Conservation (phyloP, 2,797 vertebrate species). For the Myotis planiceps region DNA sequence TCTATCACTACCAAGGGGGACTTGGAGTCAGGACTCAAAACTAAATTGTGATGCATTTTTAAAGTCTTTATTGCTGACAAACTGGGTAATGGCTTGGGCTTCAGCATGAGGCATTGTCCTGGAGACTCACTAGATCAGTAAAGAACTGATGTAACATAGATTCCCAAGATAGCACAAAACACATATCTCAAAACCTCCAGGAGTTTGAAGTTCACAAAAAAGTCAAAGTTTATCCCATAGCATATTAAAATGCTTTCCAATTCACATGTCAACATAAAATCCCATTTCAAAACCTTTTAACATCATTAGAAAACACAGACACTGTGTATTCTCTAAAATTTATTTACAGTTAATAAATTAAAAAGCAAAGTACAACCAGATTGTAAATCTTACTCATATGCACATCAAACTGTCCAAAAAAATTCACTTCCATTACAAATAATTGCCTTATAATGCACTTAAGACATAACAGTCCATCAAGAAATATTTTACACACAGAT, state of each 20-base stretch:
- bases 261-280: conserved; percentile 54
- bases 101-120: background rate
- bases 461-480: conserved; percentile 74
- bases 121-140: conserved; percentile 13
- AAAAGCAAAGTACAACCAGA: conserved; percentile 80
- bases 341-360: conserved; percentile 84
- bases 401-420: conserved; percentile 78
- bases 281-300: conserved; percentile 39
- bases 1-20: background rate
- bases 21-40: conserved; percentile 26
- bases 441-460: conserved; percentile 77
- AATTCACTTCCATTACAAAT: conserved; percentile 73
- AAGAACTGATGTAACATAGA: background rate
- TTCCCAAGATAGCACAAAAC: background rate
- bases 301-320: conserved; percentile 67
- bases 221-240: background rate
- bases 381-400: conserved; percentile 76
- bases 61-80: conserved; percentile 19
- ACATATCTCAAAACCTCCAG: background rate
- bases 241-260: conserved; percentile 34
- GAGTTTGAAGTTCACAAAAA: conserved; percentile 12
- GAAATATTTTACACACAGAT: conserved; percentile 74
- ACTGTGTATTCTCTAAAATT: conserved; percentile 78
- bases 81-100: background rate
- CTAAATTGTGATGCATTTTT: conserved; percentile 11